phyloP scores from a whole-genome alignment of 2,113 vertebrate species.

The Phrynocephalus versicolor region DNA sequence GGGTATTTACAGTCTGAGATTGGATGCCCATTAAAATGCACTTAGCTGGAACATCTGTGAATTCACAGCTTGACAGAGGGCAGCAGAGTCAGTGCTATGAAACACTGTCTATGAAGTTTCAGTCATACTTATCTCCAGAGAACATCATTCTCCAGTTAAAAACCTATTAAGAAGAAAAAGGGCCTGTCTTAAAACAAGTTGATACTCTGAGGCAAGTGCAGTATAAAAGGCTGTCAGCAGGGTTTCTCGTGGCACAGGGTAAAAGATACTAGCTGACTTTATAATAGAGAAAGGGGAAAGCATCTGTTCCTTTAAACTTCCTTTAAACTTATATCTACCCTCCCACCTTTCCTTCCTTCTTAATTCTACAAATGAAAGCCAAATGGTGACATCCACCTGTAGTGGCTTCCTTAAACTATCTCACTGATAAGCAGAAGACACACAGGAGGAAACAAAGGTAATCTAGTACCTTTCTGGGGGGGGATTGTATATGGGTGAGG shows the following conservation, averaged over 20 bases:
- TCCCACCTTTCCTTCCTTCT: background rate
- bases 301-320: background rate
- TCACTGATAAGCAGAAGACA: background rate
- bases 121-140: background rate
- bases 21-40: background rate
- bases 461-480: no score
- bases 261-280: background rate
- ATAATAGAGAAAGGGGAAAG: accelerated
- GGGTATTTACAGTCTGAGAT: background rate
- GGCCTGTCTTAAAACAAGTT: background rate
- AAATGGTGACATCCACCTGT: background rate
- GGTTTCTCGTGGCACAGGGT: background rate
- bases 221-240: background rate
- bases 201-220: background rate
- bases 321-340: background rate
- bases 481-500: no score
- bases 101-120: background rate
- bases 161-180: background rate
- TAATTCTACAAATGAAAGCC: background rate
- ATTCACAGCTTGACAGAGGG: background rate
- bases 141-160: background rate
- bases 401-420: background rate
- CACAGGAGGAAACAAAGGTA: background rate
- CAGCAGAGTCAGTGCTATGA: background rate
- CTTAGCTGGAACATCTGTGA: background rate